These are phyloP conservation scores for Pachycephala philippinensis DNA, from an alignment of 2,113 vertebrate genomes.

Conservation along the genomic window DNA sequence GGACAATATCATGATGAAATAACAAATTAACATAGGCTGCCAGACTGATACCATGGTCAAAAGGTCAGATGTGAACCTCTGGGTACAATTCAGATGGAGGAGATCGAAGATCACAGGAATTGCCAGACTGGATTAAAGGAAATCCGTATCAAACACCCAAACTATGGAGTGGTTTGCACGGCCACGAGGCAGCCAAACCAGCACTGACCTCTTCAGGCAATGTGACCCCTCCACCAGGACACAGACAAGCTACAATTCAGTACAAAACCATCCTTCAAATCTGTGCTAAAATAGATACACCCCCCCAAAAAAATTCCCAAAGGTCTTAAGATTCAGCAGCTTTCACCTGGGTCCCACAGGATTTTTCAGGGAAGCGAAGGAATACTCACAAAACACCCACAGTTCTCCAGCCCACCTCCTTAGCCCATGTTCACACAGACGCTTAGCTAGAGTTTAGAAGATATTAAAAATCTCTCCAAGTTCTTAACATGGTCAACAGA, in stretches of 20 bases:
- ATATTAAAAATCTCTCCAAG: neutral
- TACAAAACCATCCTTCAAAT: neutral
- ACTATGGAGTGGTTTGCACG: fast-evolving
- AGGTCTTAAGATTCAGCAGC: neutral
- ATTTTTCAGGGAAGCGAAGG: neutral
- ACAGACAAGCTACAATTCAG: neutral
- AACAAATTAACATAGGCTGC: neutral
- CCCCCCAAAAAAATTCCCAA: neutral
- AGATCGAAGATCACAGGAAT: neutral
- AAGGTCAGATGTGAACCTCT: neutral
- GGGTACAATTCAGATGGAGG: neutral
- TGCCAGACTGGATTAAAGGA: neutral
- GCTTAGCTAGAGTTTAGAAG: neutral
- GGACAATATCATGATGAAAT: neutral
- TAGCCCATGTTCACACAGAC: neutral
- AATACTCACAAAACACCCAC: neutral
- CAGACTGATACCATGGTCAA: neutral
- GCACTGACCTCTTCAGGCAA: neutral
- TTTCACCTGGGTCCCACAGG: neutral
- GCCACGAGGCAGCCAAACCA: neutral
- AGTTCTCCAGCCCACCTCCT: neutral
- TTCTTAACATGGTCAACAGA: neutral
- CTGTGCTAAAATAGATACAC: neutral
- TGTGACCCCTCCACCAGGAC: neutral
- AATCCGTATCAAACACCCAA: neutral